Conservation (phyloP, 2,113 vertebrate species). For the Pterophyllum scalare region DNA sequence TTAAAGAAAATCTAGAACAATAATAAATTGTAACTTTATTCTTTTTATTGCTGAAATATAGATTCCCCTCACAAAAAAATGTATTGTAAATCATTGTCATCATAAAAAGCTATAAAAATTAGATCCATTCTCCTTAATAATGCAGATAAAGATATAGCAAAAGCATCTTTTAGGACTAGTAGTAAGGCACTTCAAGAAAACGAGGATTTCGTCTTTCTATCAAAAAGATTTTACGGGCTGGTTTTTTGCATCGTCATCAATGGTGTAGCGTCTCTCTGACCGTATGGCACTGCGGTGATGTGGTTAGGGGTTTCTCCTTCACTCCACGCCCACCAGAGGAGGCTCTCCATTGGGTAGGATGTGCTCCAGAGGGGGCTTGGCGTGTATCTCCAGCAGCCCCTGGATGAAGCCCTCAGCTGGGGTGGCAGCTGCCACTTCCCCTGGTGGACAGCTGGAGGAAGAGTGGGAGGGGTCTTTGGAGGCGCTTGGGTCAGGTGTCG, state of each 20-base stretch:
- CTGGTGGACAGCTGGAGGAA: constrained; percentile 9
- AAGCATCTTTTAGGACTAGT: constrained; percentile 78
- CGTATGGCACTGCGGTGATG: constrained; percentile 75
- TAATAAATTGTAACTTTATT: constrained; percentile 71
- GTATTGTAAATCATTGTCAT: constrained; percentile 64
- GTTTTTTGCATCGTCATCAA: constrained; percentile 41
- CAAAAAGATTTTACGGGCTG: constrained; percentile 42
- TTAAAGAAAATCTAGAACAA: constrained; percentile 67
- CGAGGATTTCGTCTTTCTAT: constrained; percentile 62
- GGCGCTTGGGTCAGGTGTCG: background rate
- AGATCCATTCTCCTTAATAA: constrained; percentile 73
- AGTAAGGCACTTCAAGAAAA: constrained; percentile 93
- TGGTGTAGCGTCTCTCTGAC: constrained; percentile 25
- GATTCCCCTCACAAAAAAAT: constrained; percentile 74
- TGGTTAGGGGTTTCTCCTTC: constrained; percentile 68
- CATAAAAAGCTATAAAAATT: constrained; percentile 81
- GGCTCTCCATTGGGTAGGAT: constrained; percentile 80
- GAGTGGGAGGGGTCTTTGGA: constrained; percentile 47
- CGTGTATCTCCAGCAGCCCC: constrained; percentile 84
- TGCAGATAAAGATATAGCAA: constrained; percentile 86
- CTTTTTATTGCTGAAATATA: constrained; percentile 87
- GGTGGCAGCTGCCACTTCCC: background rate
- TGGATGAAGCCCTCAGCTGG: constrained; percentile 74
- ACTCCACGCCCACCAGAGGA: constrained; percentile 87
- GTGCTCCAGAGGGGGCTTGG: constrained; percentile 80